phyloP scores from a whole-genome alignment of 2,113 vertebrate genomes.

The Pseudonaja textilis region DNA sequence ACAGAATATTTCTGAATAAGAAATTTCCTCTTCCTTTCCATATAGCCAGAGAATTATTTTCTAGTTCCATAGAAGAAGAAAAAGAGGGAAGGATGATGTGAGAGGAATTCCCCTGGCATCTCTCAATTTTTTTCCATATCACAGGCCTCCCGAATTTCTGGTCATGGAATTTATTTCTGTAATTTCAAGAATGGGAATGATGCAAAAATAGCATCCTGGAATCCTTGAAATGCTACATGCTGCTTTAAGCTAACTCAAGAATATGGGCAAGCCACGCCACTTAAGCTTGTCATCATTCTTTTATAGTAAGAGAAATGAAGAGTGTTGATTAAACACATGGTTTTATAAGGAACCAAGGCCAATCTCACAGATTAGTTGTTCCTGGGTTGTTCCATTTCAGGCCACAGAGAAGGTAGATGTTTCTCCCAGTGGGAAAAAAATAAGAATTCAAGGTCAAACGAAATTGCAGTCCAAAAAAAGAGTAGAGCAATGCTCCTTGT shows the following conservation, averaged over 20 bases:
- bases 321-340: not conserved
- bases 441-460: not conserved
- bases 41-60: constrained; percentile 69
- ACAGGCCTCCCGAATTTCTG: constrained; percentile 48
- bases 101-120: constrained; percentile 57
- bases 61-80: constrained; percentile 50
- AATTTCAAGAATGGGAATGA: constrained; percentile 25
- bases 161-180: constrained; percentile 53
- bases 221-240: not conserved
- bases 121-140: constrained; percentile 56
- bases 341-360: not conserved
- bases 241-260: not conserved
- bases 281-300: not conserved
- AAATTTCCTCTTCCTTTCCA: constrained; percentile 65
- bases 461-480: not conserved
- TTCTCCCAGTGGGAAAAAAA: not conserved
- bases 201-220: constrained; percentile 39
- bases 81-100: constrained; percentile 57
- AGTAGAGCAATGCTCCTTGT: not conserved
- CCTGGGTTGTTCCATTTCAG: not conserved
- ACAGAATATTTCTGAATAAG: constrained; percentile 68
- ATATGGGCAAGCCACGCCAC: not conserved
- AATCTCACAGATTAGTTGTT: not conserved
- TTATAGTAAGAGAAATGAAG: not conserved
- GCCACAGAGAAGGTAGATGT: not conserved